Evolutionary conservation across 2,113 vertebrate genomes (phyloP).

Genomic region (Argyrosomus japonicus): DNA sequence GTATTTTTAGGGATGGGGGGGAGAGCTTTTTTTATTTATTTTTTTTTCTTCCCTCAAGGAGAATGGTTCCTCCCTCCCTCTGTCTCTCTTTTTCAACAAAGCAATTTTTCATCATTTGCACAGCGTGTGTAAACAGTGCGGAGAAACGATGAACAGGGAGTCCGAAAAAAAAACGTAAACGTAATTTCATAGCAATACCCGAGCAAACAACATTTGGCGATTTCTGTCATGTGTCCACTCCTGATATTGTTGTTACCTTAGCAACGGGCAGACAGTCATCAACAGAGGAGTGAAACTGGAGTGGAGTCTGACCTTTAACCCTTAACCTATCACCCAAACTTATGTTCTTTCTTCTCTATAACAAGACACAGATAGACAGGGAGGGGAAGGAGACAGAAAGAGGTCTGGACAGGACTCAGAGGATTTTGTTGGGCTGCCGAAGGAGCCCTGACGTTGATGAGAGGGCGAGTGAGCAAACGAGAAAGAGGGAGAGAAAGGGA

Average conservation of each 20-base stretch:
- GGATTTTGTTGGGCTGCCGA: conserved; percentile 55
- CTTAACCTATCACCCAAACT: conserved; percentile 40
- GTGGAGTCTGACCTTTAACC: conserved; percentile 62
- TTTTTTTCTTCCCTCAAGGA: conserved; percentile 21
- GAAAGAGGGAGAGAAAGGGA: conserved; percentile 29
- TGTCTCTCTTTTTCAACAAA: conserved; percentile 51
- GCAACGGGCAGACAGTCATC: conserved; percentile 12
- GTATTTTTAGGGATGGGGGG: conserved; percentile 67
- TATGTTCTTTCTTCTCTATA: conserved; percentile 44
- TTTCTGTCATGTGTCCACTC: conserved; percentile 21
- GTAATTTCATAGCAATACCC: conserved; percentile 11
- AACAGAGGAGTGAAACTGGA: conserved; percentile 7
- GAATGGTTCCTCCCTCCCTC: conserved; percentile 31
- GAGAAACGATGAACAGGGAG: conserved; percentile 27
- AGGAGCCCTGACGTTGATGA: conserved; percentile 59
- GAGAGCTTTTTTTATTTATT: not conserved
- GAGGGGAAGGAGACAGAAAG: not conserved
- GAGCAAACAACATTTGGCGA: conserved; percentile 25
- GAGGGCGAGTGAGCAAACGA: conserved; percentile 38
- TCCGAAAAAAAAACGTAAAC: not conserved
- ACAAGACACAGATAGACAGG: conserved; percentile 41
- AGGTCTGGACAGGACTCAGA: conserved; percentile 36
- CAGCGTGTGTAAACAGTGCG: conserved; percentile 50
- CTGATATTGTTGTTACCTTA: conserved; percentile 49
- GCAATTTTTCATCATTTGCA: conserved; percentile 69